Conservation (phyloP, 2,113 vertebrate genomes). For the Clarias magur region DNA sequence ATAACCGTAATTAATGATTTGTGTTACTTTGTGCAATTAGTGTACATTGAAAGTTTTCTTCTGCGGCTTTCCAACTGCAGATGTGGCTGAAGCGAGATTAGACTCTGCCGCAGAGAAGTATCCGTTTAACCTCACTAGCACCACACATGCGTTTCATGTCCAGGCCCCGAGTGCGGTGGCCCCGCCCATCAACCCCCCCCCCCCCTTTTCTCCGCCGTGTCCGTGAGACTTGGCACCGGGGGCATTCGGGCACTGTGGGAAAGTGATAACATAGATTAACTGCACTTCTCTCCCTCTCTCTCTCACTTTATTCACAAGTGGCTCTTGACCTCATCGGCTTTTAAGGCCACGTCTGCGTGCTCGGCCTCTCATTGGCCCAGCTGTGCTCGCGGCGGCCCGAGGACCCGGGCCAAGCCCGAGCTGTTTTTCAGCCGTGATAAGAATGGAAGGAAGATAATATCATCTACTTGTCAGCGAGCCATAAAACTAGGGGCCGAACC, state of each 20-base stretch:
- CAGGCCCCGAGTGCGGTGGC: conserved; percentile 14
- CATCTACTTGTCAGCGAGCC: conserved; percentile 49
- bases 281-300: not conserved
- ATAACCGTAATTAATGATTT: no score
- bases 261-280: conserved; percentile 64
- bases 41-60: no score
- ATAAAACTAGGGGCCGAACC: conserved; percentile 44
- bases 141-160: not conserved
- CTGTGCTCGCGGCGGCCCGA: conserved; percentile 32
- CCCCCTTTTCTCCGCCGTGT: not conserved
- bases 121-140: not conserved
- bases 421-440: conserved; percentile 54
- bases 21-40: no score
- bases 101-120: not conserved
- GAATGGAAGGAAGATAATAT: conserved; percentile 51
- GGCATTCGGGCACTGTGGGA: conserved; percentile 56
- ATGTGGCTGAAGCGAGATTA: not conserved
- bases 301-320: conserved; percentile 31
- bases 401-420: conserved; percentile 31
- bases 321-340: conserved; percentile 57
- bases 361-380: conserved; percentile 57
- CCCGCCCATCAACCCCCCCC: conserved; percentile 24
- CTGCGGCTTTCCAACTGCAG: not conserved
- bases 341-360: conserved; percentile 60
- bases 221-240: conserved; percentile 42